Conservation (phyloP, 2,888 invertebrate genomes). For the Yponomeuta evonymella region DNA sequence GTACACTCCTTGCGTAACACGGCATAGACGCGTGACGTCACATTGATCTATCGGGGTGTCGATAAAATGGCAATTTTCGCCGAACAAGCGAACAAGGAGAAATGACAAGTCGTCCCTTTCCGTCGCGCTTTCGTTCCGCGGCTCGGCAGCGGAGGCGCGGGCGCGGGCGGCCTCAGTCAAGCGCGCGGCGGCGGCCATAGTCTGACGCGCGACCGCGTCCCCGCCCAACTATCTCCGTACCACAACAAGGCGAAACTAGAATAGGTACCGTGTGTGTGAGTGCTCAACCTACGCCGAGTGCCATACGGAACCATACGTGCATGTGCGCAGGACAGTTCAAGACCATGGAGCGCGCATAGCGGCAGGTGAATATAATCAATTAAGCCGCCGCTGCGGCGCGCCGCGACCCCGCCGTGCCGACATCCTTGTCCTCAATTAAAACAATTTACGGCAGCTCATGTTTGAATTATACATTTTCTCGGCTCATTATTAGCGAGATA, state of each 20-base stretch:
- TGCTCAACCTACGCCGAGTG: neutral
- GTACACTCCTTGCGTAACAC: neutral
- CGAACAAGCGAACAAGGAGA: conserved; percentile 54
- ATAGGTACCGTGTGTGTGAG: neutral
- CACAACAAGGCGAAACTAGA: neutral
- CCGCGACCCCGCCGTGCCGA: conserved; percentile 43
- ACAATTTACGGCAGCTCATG: conserved; percentile 58
- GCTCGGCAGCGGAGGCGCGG: conserved; percentile 41
- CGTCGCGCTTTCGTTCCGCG: conserved; percentile 58
- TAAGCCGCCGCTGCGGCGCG: conserved; percentile 23
- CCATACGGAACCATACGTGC: neutral
- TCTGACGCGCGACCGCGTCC: conserved; percentile 4
- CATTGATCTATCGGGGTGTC: conserved; percentile 30
- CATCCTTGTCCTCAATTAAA: conserved; percentile 72
- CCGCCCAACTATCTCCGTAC: neutral
- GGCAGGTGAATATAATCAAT: conserved; percentile 47
- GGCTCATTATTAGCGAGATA: conserved; percentile 21
- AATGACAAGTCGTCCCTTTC: conserved; percentile 66
- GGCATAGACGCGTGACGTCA: conserved; percentile 1
- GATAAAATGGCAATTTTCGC: conserved; percentile 32
- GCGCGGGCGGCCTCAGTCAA: conserved; percentile 56
- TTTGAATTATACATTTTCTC: conserved; percentile 53
- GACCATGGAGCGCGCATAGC: conserved; percentile 1
- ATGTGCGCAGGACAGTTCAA: neutral
- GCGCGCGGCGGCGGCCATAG: conserved; percentile 56